Evolutionary conservation across 2,888 invertebrate genomes (phyloP).

Genomic region (Polietes domitor): DNA sequence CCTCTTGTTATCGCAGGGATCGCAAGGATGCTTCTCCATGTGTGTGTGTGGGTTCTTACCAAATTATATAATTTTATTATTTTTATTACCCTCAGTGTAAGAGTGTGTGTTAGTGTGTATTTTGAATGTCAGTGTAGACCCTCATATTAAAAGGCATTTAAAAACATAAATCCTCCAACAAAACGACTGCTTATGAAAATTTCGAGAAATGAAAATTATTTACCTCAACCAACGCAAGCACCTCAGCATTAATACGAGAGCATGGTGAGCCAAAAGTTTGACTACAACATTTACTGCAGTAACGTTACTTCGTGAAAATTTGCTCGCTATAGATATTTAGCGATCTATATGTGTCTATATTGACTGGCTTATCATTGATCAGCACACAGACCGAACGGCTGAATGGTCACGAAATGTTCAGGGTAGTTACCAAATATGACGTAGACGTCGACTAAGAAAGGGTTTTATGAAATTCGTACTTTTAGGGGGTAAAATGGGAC

Average conservation of each 20-base stretch:
- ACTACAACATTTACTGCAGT: not conserved
- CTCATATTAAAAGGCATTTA: slow-evolving; percentile 78
- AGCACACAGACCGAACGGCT: too few relatives aligned
- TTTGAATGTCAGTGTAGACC: slow-evolving; percentile 61
- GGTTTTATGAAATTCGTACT: too few relatives aligned
- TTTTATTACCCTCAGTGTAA: slow-evolving; percentile 75
- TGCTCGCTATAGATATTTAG: too few relatives aligned
- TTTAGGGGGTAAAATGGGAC: too few relatives aligned
- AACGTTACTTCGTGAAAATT: too few relatives aligned
- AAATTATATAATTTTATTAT: slow-evolving; percentile 78
- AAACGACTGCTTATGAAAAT: slow-evolving; percentile 78
- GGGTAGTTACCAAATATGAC: too few relatives aligned
- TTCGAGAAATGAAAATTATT: slow-evolving; percentile 71
- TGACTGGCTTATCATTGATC: too few relatives aligned
- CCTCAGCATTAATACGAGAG: not conserved
- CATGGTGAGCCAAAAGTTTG: slow-evolving; percentile 3
- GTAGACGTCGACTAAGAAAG: too few relatives aligned
- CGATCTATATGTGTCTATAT: too few relatives aligned
- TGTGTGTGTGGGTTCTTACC: slow-evolving; percentile 48
- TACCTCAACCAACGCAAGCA: slow-evolving; percentile 3
- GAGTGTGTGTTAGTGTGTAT: slow-evolving; percentile 36
- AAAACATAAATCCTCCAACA: slow-evolving; percentile 78
- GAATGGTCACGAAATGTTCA: too few relatives aligned
- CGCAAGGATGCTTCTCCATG: not conserved
- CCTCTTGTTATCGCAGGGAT: not conserved